phyloP scores from a whole-genome alignment of 2,797 vertebrate species.

The Heterohyrax brucei region DNA sequence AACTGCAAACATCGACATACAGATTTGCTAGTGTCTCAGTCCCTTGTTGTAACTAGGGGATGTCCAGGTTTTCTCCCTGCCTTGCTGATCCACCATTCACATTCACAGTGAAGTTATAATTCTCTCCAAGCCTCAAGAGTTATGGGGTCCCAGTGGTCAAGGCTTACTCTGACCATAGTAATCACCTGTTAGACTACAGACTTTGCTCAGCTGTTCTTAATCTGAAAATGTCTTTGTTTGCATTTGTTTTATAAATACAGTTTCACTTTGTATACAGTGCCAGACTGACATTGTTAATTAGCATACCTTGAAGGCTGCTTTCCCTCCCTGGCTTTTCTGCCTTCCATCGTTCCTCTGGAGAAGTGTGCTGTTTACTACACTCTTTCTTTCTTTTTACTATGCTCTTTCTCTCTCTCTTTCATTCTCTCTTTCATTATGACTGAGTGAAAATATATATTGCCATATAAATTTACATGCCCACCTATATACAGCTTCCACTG shows the following conservation, averaged over 20 bases:
- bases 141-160: background rate
- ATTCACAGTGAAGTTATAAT: background rate
- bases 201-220: background rate
- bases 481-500: no score
- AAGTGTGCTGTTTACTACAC: background rate
- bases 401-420: no score
- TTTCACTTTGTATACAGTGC: background rate
- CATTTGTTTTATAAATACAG: background rate
- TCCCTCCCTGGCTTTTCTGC: background rate
- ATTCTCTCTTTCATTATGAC: no score
- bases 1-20: accelerated
- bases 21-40: background rate
- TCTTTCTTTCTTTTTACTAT: background rate
- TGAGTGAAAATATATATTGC: no score
- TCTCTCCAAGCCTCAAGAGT: no score
- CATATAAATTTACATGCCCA: no score
- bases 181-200: background rate
- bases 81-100: background rate
- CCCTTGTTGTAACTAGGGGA: background rate
- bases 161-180: background rate
- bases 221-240: background rate
- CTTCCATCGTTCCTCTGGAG: background rate
- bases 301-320: background rate
- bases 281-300: background rate
- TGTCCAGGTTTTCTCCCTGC: background rate